Percentiles rank a stretch among this genome's conserved stretches.
phyloP scores from a whole-genome alignment of 1,140 invertebrate genomes.

The Drosophila repletoides region DNA sequence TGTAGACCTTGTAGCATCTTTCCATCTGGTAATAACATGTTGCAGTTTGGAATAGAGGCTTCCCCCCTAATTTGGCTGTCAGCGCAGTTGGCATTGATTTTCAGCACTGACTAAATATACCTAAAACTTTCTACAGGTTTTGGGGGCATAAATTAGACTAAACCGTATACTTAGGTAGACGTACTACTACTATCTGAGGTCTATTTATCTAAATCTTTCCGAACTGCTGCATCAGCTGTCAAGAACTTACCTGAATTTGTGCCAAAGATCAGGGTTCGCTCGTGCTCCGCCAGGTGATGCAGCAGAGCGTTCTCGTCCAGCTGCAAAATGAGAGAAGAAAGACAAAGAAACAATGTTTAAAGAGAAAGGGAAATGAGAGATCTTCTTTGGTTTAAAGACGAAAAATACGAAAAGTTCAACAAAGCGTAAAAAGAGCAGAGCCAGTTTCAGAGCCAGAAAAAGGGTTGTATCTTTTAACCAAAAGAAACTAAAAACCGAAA shows the following conservation, averaged over 20 bases:
- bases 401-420: constrained; percentile 50
- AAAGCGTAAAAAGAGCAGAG: constrained; percentile 65
- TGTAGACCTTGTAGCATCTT: not conserved
- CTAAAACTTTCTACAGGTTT: not conserved
- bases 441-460: constrained; percentile 38
- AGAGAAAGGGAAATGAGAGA: constrained; percentile 41
- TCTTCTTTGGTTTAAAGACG: constrained; percentile 34
- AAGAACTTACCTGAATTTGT: constrained; percentile 47
- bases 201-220: too few relatives aligned
- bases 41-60: not conserved
- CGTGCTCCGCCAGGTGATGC: constrained; percentile 69
- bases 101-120: not conserved
- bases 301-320: constrained; percentile 73
- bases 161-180: not conserved
- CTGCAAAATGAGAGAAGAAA: constrained; percentile 39
- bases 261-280: constrained; percentile 76
- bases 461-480: constrained; percentile 49
- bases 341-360: constrained; percentile 29
- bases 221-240: constrained; percentile 35
- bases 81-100: constrained; percentile 29
- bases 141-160: not conserved
- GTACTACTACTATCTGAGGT: constrained; percentile 13
- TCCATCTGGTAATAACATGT: constrained; percentile 12
- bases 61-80: constrained; percentile 16
- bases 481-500: constrained; percentile 12